phyloP scores from a whole-genome alignment of 2,888 invertebrate species.

The Piscicola geometra region DNA sequence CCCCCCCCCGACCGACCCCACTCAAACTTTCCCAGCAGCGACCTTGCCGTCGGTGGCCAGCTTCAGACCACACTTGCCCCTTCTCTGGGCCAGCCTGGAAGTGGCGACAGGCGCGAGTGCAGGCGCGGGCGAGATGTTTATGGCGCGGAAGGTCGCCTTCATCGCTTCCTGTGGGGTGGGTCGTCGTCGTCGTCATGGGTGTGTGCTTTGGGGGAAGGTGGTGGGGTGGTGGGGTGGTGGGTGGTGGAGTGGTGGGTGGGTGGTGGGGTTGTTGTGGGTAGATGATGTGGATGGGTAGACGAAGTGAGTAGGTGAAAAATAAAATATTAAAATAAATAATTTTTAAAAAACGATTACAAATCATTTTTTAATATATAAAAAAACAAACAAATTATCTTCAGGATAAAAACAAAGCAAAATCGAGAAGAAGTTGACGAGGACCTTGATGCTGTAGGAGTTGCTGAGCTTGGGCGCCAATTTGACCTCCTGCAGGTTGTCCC shows the following conservation, averaged over 20 bases:
- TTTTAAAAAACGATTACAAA: no score
- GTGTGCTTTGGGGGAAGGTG: no score
- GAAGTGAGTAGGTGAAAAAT: not conserved
- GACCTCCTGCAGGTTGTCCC: conserved; percentile 61
- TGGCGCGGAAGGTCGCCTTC: conserved; percentile 71
- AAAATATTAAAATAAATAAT: not conserved
- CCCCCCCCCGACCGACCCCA: no score
- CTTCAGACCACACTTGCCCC: conserved; percentile 65
- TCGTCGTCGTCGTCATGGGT: not conserved
- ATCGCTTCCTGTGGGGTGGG: conserved; percentile 63
- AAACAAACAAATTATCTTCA: not conserved
- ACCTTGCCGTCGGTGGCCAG: conserved; percentile 39
- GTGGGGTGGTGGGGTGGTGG: not conserved
- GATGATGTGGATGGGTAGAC: not conserved
- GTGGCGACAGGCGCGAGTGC: conserved; percentile 81
- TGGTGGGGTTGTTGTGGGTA: not conserved
- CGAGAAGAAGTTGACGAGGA: no score
- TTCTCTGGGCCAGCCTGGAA: conserved; percentile 84
- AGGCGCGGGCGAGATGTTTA: conserved; percentile 69
- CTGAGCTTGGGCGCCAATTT: conserved; percentile 57
- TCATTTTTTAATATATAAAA: not conserved
- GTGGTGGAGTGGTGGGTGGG: not conserved
- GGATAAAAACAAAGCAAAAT: not conserved
- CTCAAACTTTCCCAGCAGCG: conserved; percentile 26
- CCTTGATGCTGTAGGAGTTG: conserved; percentile 58